phyloP scores from a whole-genome alignment of 2,113 vertebrate genomes.

The Catagonus wagneri region DNA sequence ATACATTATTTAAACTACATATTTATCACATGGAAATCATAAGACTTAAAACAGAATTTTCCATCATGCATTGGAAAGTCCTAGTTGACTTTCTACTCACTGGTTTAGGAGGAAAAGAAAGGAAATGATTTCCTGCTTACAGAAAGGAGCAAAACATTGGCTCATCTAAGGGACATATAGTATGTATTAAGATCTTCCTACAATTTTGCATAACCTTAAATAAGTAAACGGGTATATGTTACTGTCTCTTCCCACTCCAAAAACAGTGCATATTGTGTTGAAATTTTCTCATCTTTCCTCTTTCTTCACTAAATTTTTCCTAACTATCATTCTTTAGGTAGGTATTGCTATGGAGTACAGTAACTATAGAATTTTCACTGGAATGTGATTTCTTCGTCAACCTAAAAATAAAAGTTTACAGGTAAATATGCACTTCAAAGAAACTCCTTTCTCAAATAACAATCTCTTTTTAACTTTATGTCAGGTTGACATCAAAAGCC shows the following conservation, averaged over 20 bases:
- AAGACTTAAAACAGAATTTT: background rate
- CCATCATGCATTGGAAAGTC: background rate
- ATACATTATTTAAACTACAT: background rate
- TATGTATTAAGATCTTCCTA: background rate
- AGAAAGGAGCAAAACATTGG: background rate
- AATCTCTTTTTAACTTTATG: conserved; percentile 56
- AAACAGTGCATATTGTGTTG: background rate
- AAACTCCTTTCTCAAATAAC: conserved; percentile 37
- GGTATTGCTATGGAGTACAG: background rate
- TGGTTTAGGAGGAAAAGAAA: background rate
- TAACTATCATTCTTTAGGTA: background rate
- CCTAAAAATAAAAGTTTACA: conserved; percentile 37
- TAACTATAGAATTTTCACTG: background rate
- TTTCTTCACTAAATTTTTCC: background rate
- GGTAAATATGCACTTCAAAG: conserved; percentile 67
- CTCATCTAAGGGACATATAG: background rate
- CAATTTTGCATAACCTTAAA: background rate
- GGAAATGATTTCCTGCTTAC: background rate
- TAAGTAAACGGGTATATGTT: background rate
- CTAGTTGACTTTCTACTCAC: background rate
- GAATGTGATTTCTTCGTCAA: background rate
- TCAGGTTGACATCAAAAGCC: conserved; percentile 70
- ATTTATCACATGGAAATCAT: background rate
- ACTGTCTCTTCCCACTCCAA: background rate
- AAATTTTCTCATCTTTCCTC: background rate